Evolutionary conservation across 2,888 invertebrate genomes (phyloP).

Genomic region (Eurytoma californica): DNA sequence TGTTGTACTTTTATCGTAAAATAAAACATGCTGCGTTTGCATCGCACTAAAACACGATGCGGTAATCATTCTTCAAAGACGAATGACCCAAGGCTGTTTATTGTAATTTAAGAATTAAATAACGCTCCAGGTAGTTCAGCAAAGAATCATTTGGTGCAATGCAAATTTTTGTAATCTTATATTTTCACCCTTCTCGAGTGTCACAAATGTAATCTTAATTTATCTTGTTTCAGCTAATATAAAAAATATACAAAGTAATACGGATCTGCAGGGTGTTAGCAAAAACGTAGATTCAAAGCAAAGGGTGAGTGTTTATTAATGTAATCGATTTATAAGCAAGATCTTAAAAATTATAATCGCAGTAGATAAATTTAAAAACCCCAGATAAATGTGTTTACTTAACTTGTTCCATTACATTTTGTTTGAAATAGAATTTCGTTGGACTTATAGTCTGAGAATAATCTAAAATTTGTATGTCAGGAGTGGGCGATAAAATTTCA

Average conservation of each 20-base stretch:
- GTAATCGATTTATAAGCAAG: too few relatives aligned
- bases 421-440: too few relatives aligned
- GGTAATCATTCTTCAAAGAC: constrained; percentile 8
- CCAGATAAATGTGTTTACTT: too few relatives aligned
- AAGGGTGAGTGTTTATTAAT: constrained; percentile 73
- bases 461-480: too few relatives aligned
- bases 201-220: constrained; percentile 10
- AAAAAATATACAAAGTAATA: constrained; percentile 52
- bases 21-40: background rate
- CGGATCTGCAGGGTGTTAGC: constrained; percentile 34
- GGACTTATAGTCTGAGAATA: too few relatives aligned
- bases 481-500: too few relatives aligned
- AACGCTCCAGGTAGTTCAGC: constrained; percentile 15
- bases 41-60: background rate
- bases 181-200: background rate
- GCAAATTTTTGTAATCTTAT: background rate
- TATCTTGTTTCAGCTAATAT: constrained; percentile 52
- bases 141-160: background rate
- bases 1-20: too few relatives aligned
- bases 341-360: too few relatives aligned
- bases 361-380: too few relatives aligned
- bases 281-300: constrained; percentile 68
- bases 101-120: constrained; percentile 38
- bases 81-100: background rate
- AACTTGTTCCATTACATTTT: too few relatives aligned